These are phyloP conservation scores for Hydrochoerus hydrochaeris DNA, from an alignment of 2,113 vertebrate genomes.

Conservation along the genomic window DNA sequence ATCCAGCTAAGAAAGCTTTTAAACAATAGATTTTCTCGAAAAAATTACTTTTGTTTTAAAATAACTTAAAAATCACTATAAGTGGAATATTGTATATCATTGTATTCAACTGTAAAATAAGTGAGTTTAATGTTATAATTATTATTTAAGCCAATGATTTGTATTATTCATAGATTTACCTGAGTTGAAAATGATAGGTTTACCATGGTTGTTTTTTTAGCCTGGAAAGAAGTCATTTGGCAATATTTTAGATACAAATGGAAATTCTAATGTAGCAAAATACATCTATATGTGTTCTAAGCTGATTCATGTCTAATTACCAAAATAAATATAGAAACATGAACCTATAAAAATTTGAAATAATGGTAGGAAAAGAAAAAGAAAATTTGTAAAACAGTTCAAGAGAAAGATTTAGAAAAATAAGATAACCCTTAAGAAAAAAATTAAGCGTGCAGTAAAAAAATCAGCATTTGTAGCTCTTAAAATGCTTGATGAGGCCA, in stretches of 20 bases:
- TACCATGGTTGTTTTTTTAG: neutral
- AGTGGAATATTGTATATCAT: neutral
- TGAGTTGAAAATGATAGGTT: neutral
- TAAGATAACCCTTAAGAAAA: neutral
- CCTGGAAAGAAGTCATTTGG: neutral
- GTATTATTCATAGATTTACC: neutral
- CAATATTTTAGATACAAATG: neutral
- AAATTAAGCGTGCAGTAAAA: neutral
- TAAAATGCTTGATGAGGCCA: neutral
- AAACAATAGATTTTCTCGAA: neutral
- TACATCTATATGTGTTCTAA: neutral
- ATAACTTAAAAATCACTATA: conserved; percentile 2
- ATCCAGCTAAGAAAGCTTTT: neutral
- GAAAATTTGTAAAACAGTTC: neutral
- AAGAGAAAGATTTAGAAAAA: neutral
- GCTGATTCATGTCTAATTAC: neutral
- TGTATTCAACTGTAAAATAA: neutral
- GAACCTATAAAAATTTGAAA: neutral
- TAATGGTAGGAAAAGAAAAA: neutral
- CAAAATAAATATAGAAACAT: neutral
- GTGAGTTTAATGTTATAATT: neutral
- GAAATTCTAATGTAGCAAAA: neutral
- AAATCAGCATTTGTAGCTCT: neutral
- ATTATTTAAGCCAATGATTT: neutral
- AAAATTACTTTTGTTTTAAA: conserved; percentile 23